Conservation (phyloP, 2,113 vertebrate genomes). For the Corythaixoides concolor region DNA sequence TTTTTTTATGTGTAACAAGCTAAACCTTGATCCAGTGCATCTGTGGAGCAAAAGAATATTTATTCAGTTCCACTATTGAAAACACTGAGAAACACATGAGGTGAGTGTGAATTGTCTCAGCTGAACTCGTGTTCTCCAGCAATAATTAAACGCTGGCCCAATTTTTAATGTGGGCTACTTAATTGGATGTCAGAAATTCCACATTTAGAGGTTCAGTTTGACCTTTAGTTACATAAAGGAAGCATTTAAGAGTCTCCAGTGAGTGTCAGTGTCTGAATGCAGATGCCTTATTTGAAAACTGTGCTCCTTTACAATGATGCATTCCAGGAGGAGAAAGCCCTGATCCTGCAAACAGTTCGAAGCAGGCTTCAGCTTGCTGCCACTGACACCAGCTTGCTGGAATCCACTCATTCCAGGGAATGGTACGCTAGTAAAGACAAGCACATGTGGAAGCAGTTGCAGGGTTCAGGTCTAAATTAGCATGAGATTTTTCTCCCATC, state of each 20-base stretch:
- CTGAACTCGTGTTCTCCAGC: constrained; percentile 31
- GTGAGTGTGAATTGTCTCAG: constrained; percentile 39
- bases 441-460: background rate
- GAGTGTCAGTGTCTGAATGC: constrained; percentile 45
- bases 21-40: constrained; percentile 45
- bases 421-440: background rate
- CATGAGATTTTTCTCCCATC: background rate
- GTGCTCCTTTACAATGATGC: background rate
- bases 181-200: constrained; percentile 61
- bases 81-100: constrained; percentile 26
- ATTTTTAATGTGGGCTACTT: constrained; percentile 20
- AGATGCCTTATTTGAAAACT: constrained; percentile 33
- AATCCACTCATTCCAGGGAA: constrained; percentile 10
- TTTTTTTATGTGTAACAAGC: constrained; percentile 54
- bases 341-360: background rate
- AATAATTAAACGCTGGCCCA: constrained; percentile 13
- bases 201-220: constrained; percentile 35
- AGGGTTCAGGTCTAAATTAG: background rate
- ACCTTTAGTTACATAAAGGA: constrained; percentile 59
- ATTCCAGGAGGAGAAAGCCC: constrained; percentile 40
- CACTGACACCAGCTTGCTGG: background rate
- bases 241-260: constrained; percentile 43
- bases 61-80: constrained; percentile 20
- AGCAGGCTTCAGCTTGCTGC: constrained; percentile 42
- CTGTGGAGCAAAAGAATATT: constrained; percentile 43